phyloP scores from a whole-genome alignment of 2,113 vertebrate species.

The Clarias gariepinus region DNA sequence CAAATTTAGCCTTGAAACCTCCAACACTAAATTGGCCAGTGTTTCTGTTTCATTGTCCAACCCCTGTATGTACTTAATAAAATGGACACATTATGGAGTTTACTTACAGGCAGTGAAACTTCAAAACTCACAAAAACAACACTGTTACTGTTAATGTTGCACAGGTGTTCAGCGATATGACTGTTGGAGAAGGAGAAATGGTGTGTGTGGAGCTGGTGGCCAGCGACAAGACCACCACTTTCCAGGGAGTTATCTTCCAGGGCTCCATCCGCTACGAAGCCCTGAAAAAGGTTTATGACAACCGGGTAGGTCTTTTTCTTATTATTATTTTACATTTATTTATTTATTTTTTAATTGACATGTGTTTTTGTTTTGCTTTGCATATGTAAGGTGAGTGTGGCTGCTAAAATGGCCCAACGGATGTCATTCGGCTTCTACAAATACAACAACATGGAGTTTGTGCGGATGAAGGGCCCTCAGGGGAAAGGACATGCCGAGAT shows the following conservation, averaged over 20 bases:
- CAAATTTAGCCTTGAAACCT: too few relatives aligned
- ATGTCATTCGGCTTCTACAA: constrained; percentile 99
- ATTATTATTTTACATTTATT: too few relatives aligned
- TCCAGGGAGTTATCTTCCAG: constrained; percentile 98
- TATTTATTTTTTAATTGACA: neutral
- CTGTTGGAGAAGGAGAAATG: constrained; percentile 97
- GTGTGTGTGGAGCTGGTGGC: constrained; percentile 98
- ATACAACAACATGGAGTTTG: constrained; percentile 98
- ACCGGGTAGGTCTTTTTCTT: constrained; percentile 78
- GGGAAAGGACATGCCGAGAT: constrained; percentile 98
- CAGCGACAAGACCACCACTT: constrained; percentile 93
- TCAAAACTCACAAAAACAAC: neutral
- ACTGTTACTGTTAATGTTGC: neutral
- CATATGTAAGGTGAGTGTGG: constrained; percentile 87
- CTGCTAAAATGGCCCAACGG: constrained; percentile 95
- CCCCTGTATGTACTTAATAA: neutral
- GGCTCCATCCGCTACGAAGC: constrained; percentile 98
- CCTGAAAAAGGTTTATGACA: constrained; percentile 97
- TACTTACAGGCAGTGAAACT: neutral
- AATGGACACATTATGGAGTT: neutral
- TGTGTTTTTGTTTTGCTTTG: neutral
- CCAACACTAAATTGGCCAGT: too few relatives aligned
- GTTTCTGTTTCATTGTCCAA: too few relatives aligned
- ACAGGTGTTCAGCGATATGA: constrained; percentile 97
- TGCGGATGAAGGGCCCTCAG: constrained; percentile 98